phyloP scores from a whole-genome alignment of 2,888 invertebrate species.

The Hipparchia semele region DNA sequence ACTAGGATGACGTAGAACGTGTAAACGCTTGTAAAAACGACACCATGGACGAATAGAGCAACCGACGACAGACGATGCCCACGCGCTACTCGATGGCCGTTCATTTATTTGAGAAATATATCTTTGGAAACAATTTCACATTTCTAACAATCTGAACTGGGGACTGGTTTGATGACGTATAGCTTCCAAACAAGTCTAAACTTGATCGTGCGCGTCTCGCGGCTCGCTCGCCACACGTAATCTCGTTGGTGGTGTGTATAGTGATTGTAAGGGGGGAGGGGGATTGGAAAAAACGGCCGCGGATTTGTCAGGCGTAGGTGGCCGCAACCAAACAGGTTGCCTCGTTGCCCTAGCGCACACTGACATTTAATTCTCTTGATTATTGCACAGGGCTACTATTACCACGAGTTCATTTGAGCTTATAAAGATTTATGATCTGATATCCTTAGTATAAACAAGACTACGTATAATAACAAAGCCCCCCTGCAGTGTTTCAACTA shows the following conservation, averaged over 20 bases:
- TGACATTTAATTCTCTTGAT: conserved; percentile 68
- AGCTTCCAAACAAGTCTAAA: conserved; percentile 63
- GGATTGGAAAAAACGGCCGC: conserved; percentile 61
- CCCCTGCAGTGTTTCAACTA: no score
- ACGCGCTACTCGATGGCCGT: conserved; percentile 31
- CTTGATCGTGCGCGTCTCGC: conserved; percentile 62
- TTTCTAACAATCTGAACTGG: conserved; percentile 41
- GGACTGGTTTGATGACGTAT: conserved; percentile 45
- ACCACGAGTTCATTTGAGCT: not conserved
- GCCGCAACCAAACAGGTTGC: conserved; percentile 75
- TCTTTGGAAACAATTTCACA: conserved; percentile 40
- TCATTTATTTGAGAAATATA: conserved; percentile 26
- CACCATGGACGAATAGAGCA: conserved; percentile 6
- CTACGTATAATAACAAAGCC: no score
- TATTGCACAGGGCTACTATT: conserved; percentile 64
- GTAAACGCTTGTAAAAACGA: conserved; percentile 17
- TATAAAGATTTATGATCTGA: not conserved
- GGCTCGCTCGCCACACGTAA: conserved; percentile 43
- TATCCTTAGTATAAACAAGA: not conserved
- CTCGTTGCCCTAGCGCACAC: conserved; percentile 66
- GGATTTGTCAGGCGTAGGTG: conserved; percentile 79
- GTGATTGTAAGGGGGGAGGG: conserved; percentile 41
- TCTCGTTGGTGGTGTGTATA: conserved; percentile 42
- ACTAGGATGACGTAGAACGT: conserved; percentile 22
- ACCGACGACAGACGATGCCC: conserved; percentile 35